Base-by-base conservation (phyloP, 2,113 vertebrate genomes). In the Bufo gargarizans region DNA sequence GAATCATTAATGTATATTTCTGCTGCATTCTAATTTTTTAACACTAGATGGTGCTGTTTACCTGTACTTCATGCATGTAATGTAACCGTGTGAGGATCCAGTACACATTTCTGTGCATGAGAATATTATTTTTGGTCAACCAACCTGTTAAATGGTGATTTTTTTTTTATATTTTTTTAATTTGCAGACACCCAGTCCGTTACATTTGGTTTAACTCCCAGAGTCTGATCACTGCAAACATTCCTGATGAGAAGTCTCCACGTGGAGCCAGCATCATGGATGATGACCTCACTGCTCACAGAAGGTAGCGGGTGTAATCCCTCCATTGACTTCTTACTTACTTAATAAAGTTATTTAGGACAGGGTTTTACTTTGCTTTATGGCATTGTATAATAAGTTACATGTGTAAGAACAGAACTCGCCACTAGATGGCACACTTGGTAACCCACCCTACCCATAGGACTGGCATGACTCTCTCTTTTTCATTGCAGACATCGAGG, bases 171-270 rank as follows among this genome's bases (percentile, higher is more conserved):
- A n/a, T n/a, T 86, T 14, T 88, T 0, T 90, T 87, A 33, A 33
- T 33, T 59, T 92, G 0, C 93, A 99, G 98, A 9, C 98, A 98
- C 90, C 97, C 98, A 0, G 97, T 99, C 0, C 95, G 97, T 2
- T 95, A 96, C 19, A 4, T 98, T 1, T 92, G 93, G 85, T 99
- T 98, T 91, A 94, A 94, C 90, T 93, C 91, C 78, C 97, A 97
- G 91, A 96, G 95, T 63, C 94, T 99, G 89, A 94, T 99, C 90
- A 98, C 97, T 0, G 98, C 97, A 87, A 97, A 99, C 90, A 90
- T 99, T 93, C 98, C 98, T 0, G 94, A 97, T 11, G 97, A 99
- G 90, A 97, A 96, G 90, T 94, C 77, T 0, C 96, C 97, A 0
- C 94, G 97, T 0, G 97, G 96, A 0, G 91, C 95, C 7, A 96